Evolutionary conservation across 2,888 invertebrate genomes (phyloP).

Genomic region (Caradrina kadenii): DNA sequence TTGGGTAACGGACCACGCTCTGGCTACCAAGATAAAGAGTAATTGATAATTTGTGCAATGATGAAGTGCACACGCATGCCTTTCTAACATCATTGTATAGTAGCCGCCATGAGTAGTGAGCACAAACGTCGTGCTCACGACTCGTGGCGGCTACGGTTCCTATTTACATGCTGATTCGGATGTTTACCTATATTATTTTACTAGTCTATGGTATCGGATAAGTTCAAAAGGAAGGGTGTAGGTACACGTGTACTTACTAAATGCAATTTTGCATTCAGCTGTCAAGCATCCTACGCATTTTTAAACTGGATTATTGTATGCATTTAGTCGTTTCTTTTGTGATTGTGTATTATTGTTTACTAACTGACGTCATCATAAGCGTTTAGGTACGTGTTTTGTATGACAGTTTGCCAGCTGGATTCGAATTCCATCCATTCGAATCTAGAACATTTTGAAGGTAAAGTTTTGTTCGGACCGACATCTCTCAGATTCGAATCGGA

Average conservation of each 20-base stretch:
- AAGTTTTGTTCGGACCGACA: not conserved
- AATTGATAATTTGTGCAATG: constrained; percentile 36
- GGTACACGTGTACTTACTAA: too few species aligned
- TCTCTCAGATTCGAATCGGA: too few species aligned
- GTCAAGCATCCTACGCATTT: too few species aligned
- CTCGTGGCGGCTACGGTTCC: too few species aligned
- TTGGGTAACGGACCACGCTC: constrained; percentile 38
- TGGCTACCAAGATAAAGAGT: constrained; percentile 18
- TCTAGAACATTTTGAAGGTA: not conserved
- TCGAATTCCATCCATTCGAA: not conserved
- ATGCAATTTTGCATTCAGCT: too few species aligned
- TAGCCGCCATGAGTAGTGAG: too few species aligned
- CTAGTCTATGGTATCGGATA: not conserved
- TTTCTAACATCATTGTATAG: constrained; percentile 1
- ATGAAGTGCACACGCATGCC: constrained; percentile 21
- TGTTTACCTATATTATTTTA: not conserved
- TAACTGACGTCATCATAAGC: too few species aligned
- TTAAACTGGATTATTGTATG: too few species aligned
- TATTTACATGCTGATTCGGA: constrained; percentile 8
- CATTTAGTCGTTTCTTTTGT: too few species aligned
- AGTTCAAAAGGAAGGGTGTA: too few species aligned
- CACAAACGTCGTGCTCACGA: too few species aligned
- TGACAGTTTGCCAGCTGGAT: not conserved
- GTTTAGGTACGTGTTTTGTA: not conserved
- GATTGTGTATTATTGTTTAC: too few species aligned